A percentile compares a stretch with the other conserved stretches of the same genome.
phyloP scores from a whole-genome alignment of 2,888 invertebrate genomes.

The Patella pellucida region DNA sequence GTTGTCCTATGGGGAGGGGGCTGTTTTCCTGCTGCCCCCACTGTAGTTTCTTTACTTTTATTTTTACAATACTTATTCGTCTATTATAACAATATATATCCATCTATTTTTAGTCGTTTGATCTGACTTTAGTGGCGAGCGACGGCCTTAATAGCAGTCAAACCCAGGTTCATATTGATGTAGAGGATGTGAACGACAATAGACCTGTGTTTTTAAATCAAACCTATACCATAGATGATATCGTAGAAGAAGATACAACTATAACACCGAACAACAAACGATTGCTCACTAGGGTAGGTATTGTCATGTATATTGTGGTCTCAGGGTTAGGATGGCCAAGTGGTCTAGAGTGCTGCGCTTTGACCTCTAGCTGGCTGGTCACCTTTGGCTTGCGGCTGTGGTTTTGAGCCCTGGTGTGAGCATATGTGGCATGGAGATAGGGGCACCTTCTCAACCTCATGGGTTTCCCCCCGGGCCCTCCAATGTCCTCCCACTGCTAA shows the following conservation, averaged over 20 bases:
- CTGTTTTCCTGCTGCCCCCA: too few relatives aligned
- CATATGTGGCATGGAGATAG: too few relatives aligned
- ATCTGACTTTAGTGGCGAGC: slow-evolving; percentile 61
- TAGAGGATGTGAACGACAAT: slow-evolving; percentile 97
- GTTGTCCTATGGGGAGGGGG: too few relatives aligned
- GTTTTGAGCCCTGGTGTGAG: too few relatives aligned
- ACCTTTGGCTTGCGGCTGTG: too few relatives aligned
- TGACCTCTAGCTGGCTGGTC: too few relatives aligned
- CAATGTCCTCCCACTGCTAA: too few relatives aligned
- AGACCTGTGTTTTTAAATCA: slow-evolving; percentile 89
- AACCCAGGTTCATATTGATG: slow-evolving; percentile 63
- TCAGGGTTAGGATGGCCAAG: too few relatives aligned
- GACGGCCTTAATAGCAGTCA: slow-evolving; percentile 91
- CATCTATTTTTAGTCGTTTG: slow-evolving; percentile 72
- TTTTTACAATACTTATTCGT: not conserved
- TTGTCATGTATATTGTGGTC: not conserved
- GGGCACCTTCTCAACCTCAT: too few relatives aligned
- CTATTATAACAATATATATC: not conserved
- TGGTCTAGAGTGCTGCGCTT: too few relatives aligned
- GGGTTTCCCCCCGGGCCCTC: too few relatives aligned
- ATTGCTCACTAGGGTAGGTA: slow-evolving; percentile 15
- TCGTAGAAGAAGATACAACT: slow-evolving; percentile 54
- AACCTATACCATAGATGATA: slow-evolving; percentile 48
- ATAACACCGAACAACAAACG: slow-evolving; percentile 26
- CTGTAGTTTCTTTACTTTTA: slow-evolving; percentile 3